Evolutionary conservation across 2,113 vertebrate genomes (phyloP).

Genomic region (Menidia beryllina): DNA sequence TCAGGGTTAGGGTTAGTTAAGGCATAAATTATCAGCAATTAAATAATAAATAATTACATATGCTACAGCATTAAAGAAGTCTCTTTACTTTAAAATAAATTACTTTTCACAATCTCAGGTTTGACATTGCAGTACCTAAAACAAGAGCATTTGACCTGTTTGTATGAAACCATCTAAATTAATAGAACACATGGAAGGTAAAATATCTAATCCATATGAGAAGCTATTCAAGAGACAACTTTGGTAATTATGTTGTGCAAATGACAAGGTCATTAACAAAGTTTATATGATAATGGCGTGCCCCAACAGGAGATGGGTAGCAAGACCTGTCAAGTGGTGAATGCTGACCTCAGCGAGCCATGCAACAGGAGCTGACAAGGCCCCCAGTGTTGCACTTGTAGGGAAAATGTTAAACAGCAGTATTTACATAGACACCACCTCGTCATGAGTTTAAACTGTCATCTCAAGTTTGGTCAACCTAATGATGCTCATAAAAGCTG

Average conservation of each 20-base stretch:
- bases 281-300: constrained; percentile 80
- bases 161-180: too few relatives aligned
- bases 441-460: constrained; percentile 32
- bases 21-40: too few relatives aligned
- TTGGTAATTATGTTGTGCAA: constrained; percentile 79
- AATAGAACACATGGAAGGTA: too few relatives aligned
- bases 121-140: too few relatives aligned
- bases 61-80: neutral
- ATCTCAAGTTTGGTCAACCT: constrained; percentile 32
- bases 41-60: neutral
- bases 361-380: constrained; percentile 72
- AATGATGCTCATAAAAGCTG: neutral
- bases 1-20: too few relatives aligned
- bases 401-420: constrained; percentile 78
- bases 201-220: constrained; percentile 79
- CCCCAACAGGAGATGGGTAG: constrained; percentile 63
- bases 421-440: constrained; percentile 63
- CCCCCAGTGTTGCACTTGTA: constrained; percentile 69
- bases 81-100: too few relatives aligned
- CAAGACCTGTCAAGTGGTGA: constrained; percentile 55
- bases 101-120: too few relatives aligned
- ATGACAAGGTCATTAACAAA: constrained; percentile 83
- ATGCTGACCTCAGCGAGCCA: constrained; percentile 79
- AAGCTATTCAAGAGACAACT: constrained; percentile 66
- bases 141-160: too few relatives aligned